Evolutionary conservation across 2,888 invertebrate species (phyloP).

Genomic region (Molorchus minor): DNA sequence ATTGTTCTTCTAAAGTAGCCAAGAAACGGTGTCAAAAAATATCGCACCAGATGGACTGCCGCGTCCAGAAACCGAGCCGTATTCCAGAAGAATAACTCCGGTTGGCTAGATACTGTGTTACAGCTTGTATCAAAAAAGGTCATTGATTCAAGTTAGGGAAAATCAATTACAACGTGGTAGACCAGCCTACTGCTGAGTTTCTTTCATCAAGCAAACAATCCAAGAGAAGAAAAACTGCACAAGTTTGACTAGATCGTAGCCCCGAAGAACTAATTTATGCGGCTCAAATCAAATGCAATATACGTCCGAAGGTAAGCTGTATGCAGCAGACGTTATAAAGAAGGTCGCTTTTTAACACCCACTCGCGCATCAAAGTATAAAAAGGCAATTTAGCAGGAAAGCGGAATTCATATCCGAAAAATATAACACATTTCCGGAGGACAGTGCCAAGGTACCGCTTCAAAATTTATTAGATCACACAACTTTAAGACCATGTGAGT

Average conservation of each 20-base stretch:
- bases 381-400: conserved; percentile 1
- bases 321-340: conserved; percentile 7
- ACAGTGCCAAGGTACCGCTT: background rate
- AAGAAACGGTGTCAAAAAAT: conserved; percentile 3
- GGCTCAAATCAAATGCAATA: background rate
- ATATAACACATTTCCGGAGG: too few relatives aligned
- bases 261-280: conserved; percentile 3
- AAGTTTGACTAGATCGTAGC: conserved; percentile 4
- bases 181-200: conserved; percentile 6
- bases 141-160: conserved; percentile 4
- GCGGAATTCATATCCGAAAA: too few relatives aligned
- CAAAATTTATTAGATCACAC: conserved; percentile 6
- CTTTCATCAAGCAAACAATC: conserved; percentile 1
- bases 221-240: background rate
- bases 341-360: background rate
- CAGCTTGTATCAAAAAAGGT: background rate
- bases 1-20: conserved; percentile 1
- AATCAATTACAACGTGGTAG: background rate
- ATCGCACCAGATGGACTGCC: conserved; percentile 4
- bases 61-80: conserved; percentile 6
- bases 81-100: conserved; percentile 2
- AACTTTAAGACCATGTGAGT: conserved; percentile 5
- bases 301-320: background rate
- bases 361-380: conserved; percentile 3
- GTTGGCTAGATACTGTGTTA: conserved; percentile 4